Evolutionary conservation across 2,797 vertebrate species (phyloP), one percentile per base, ranked within the genome.

Genomic region (Masticophis lateralis): DNA sequence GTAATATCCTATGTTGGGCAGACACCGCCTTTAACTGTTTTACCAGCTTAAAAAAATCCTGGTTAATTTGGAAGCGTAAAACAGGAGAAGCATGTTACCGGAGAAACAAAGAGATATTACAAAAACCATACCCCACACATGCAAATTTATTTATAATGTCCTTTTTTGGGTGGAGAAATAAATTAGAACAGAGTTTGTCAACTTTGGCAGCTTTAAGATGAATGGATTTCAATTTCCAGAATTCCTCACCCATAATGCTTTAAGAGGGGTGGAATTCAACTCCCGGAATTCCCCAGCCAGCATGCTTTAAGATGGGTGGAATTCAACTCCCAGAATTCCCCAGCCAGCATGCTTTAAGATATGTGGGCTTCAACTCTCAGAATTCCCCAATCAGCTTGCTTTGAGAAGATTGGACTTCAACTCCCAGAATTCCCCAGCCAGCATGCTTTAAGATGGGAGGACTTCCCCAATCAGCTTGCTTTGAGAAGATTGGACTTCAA

Each of bases 401-500:
- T 57, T 57, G 1, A 57, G 18, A 6, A 9, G 0, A 2, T 2
- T 3, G 79, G 27, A 37, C 12, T 32, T 32, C 32, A 79, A 37
- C 5, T 79, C 28, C 32, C 69, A 79, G 28, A 37, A 79, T 32
- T 32, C 69, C 32, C 1, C 74, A 37, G 32, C 5, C 74, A 79
- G 37, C 74, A 2, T 43, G 18, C 0, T 32, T 37, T 18, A 2
- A 22, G 8, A 11, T 0, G 2, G 3, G 0, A 2, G 20, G 59
- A 25, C 20, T 60, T 7, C 57, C 16, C 57, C 57, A 20, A 5
- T 1, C 57, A 20, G 18, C 57, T 6, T 20, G 57, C 1, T 59
- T 59, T 59, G 2, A 59, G 57, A 20, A 1, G 57, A 6, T 0
- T 20, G 4, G 56, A 57, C 55, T 56, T 57, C 16, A 16, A 57